Evolutionary conservation across 2,888 invertebrate species (phyloP).

Genomic region (Augochlorella aurata): DNA sequence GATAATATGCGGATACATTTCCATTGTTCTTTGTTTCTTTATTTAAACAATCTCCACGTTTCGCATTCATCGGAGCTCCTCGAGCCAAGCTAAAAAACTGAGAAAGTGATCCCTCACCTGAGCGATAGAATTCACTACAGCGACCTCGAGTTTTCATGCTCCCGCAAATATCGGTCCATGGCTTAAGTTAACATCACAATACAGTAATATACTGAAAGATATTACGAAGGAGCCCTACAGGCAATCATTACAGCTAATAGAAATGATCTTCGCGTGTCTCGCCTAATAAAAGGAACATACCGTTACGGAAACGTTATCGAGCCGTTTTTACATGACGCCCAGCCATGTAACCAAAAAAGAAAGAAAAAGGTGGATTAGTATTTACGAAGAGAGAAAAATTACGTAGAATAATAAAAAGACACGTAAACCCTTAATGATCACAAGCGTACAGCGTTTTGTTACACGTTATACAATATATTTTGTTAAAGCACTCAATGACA

Average conservation of each 20-base stretch:
- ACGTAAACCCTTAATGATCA: slow-evolving; percentile 43
- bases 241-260: slow-evolving; percentile 60
- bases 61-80: slow-evolving; percentile 59
- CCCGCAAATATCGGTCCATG: slow-evolving; percentile 74
- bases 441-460: slow-evolving; percentile 64
- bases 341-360: slow-evolving; percentile 32
- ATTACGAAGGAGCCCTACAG: slow-evolving; percentile 57
- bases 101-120: slow-evolving; percentile 77
- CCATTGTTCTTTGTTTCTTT: slow-evolving; percentile 33
- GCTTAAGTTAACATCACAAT: slow-evolving; percentile 82
- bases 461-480: slow-evolving; percentile 28
- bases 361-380: slow-evolving; percentile 31
- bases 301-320: slow-evolving; percentile 48
- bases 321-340: slow-evolving; percentile 26
- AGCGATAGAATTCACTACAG: slow-evolving; percentile 77
- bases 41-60: slow-evolving; percentile 65
- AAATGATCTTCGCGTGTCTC: slow-evolving; percentile 58
- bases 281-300: slow-evolving; percentile 62
- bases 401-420: slow-evolving; percentile 1
- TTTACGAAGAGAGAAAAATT: slow-evolving; percentile 12
- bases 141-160: slow-evolving; percentile 78
- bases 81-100: slow-evolving; percentile 75
- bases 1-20: slow-evolving; percentile 74
- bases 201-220: slow-evolving; percentile 79
- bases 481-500: slow-evolving; percentile 48